A percentile compares a stretch with the other conserved stretches of the same genome.
Evolutionary conservation across 2,888 invertebrate species (phyloP).

Genomic region (Agonum fuliginosum): DNA sequence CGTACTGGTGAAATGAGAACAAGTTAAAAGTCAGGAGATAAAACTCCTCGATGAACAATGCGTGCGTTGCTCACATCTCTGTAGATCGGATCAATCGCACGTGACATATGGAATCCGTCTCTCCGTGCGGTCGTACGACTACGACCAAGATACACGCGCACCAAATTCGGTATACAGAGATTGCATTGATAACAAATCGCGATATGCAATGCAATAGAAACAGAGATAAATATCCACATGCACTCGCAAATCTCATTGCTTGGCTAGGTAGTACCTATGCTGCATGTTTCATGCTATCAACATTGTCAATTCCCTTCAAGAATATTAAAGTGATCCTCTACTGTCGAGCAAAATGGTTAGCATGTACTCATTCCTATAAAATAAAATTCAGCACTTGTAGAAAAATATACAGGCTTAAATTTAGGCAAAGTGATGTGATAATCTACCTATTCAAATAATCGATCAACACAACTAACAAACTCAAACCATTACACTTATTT

Average conservation of each 20-base stretch:
- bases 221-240: conserved; percentile 40
- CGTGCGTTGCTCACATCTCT: conserved; percentile 1
- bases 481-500: too few species aligned
- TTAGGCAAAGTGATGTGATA: too few species aligned
- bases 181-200: conserved; percentile 58
- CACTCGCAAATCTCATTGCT: conserved; percentile 46
- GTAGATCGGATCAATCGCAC: conserved; percentile 47
- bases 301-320: not conserved
- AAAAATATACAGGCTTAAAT: too few species aligned
- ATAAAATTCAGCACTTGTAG: too few species aligned
- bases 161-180: conserved; percentile 53
- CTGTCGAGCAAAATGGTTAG: too few species aligned
- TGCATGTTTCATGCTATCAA: not conserved
- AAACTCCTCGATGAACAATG: conserved; percentile 14
- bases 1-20: too few species aligned
- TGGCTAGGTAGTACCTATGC: too few species aligned
- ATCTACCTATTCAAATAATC: too few species aligned
- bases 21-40: too few species aligned
- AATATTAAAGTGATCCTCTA: too few species aligned
- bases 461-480: too few species aligned
- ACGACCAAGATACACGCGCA: conserved; percentile 31
- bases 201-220: conserved; percentile 17
- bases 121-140: conserved; percentile 15
- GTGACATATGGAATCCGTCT: conserved; percentile 46
- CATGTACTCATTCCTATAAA: too few species aligned